Base-by-base conservation (phyloP, 2,888 invertebrate genomes). In the Andrena trimmerana region DNA sequence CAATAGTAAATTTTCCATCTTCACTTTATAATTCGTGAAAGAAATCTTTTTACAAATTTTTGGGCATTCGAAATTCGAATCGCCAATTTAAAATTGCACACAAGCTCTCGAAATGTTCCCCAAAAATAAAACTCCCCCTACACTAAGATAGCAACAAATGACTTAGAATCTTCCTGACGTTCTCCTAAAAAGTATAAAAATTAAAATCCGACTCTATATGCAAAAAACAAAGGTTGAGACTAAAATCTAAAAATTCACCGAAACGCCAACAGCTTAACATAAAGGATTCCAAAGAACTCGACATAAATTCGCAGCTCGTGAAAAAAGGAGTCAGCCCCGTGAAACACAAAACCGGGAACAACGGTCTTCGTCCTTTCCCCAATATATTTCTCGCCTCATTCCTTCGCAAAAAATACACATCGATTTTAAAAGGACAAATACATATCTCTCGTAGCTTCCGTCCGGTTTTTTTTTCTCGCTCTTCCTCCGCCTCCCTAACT, bases 341-440 rank as follows among this genome's bases (percentile, higher is more conserved):
- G 68, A 78, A 77, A 80, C 77, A 77, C 65, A 77, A 67, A 54
- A 63, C 72, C 65, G 71, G 78, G 63, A 69, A 78, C 62, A 78
- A 74, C 67, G 67, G 16, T 72, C 57, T 59, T 57, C 65, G 50
- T 36, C 68, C 48, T 68, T 36, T 27, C 33, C 13, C 36, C 16
- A 16, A 50, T 67, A 72, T 80, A 66, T 67, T 72, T 63, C 71
- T 76, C 68, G 59, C 59, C 66, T 63, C 31, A n/a, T 50, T 59
- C 42, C 50, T 63, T 62, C 57, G 48, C 48, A 76, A 84, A 87
- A 84, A 84, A 84, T 86, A 84, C 78, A 81, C 78, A 71, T 72
- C 24, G 63, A 74, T 75, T 42, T 84, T 81, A 29, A 79, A 84
- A 82, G 78, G 75, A 81, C 72, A 86, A 70, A 84, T 71, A 77